Evolutionary conservation across 1,140 invertebrate species (phyloP), one percentile per base, ranked within the genome.

Genomic region (Drosophila gunungcola): DNA sequence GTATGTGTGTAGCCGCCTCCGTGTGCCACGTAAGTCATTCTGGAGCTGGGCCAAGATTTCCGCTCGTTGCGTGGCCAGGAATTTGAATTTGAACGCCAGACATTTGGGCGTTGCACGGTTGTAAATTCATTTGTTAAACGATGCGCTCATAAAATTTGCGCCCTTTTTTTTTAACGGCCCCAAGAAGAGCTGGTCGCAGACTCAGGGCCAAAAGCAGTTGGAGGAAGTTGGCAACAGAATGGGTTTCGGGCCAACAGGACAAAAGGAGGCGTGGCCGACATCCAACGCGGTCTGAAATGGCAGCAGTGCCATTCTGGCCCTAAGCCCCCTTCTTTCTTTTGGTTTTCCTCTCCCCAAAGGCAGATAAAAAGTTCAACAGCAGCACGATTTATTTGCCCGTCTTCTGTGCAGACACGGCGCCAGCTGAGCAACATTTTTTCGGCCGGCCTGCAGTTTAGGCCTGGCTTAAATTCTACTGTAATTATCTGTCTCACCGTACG

Each of bases 111-210:
- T 92, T 92, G 82, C 90, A 91, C 82, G 88, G 91, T 91, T 92
- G 90, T 92, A 92, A 92, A 92, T 92, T 92, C 91, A 92, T 92
- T 92, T 92, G 88, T 91, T 92, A 92, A 92, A 91, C 84, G 91
- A 92, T 89, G 88, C 79, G 81, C 81, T 91, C 91, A 91, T 92
- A 91, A 91, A 92, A 92, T 86, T 90, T 90, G 85, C 84, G 84
- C 85, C 80, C 84, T 90, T 84, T 89, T 82, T 89, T 88, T 89
- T 78, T 21, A 21, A 90, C 63, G 80, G 80, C 58, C 73, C 53
- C 67, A 36, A 52, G 49, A 52, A 48, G 25, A 29, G 45, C 45
- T 48, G 45, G 58, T 42, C 64, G 48, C 36, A 38, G 57, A 34
- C 54, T 41, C 42, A 29, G 29, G 52, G 48, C 53, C 42, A 29